These are phyloP conservation scores for Drosophila micromelanica DNA, from an alignment of 1,140 invertebrate genomes.

Conservation along the genomic window DNA sequence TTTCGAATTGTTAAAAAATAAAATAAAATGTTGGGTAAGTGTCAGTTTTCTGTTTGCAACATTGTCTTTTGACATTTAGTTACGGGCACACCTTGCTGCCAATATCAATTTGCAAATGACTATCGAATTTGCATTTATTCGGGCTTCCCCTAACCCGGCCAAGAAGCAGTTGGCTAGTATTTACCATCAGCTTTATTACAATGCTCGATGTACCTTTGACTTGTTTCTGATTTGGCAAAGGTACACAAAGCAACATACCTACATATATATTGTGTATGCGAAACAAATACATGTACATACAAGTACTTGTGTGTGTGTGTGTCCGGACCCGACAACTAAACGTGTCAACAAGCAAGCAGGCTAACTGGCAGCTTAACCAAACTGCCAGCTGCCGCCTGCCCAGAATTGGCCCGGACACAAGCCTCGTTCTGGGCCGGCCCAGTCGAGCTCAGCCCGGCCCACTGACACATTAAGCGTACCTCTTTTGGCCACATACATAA, in stretches of 20 bases:
- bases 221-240: conserved; percentile 71
- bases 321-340: conserved; percentile 63
- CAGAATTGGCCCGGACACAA: conserved; percentile 48
- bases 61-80: conserved; percentile 1
- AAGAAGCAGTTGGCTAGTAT: conserved; percentile 37
- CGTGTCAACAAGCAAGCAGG: conserved; percentile 77
- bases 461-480: conserved; percentile 74
- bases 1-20: background rate
- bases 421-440: background rate
- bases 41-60: background rate
- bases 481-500: conserved; percentile 62
- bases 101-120: conserved; percentile 75
- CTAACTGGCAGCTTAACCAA: conserved; percentile 51
- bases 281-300: background rate
- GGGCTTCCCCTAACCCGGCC: conserved; percentile 1
- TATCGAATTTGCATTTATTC: conserved; percentile 68
- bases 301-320: conserved; percentile 11
- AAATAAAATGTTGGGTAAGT: background rate
- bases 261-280: conserved; percentile 10
- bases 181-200: conserved; percentile 46
- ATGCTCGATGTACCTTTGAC: conserved; percentile 69
- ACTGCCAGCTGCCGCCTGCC: conserved; percentile 16
- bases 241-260: conserved; percentile 28
- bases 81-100: conserved; percentile 39
- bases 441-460: conserved; percentile 32